Percentiles rank a stretch among this genome's conserved stretches.
Evolutionary conservation across 64 coral and sea anemone species (phyloP).

Genomic region (Catalaphyllia jardinei): DNA sequence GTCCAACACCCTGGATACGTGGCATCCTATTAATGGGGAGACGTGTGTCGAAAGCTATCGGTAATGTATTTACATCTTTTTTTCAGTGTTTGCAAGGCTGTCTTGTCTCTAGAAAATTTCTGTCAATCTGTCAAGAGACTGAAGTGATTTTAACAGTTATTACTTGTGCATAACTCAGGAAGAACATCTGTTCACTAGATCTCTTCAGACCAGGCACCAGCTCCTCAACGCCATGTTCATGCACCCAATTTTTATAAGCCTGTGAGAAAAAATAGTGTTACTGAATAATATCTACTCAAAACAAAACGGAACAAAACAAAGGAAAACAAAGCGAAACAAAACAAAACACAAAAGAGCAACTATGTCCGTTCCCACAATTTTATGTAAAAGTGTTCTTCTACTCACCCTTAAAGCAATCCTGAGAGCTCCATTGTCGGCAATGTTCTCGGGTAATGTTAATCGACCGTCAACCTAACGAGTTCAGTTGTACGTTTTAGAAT

Average conservation of each 20-base stretch:
- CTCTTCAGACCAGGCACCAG: conserved; percentile 55
- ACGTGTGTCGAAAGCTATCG: no score
- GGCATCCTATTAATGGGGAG: no score
- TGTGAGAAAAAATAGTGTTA: background rate
- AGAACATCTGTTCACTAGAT: conserved; percentile 75
- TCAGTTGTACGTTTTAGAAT: background rate
- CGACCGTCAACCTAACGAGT: conserved; percentile 51
- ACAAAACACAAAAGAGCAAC: no score
- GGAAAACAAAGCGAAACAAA: no score
- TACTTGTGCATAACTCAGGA: conserved; percentile 82
- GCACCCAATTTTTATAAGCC: conserved; percentile 82
- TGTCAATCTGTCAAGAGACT: no score
- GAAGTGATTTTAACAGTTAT: background rate
- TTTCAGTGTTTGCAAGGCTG: no score
- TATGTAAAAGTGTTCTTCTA: background rate
- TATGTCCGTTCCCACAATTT: no score
- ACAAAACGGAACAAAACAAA: no score
- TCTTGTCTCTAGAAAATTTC: no score
- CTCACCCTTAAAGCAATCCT: conserved; percentile 62
- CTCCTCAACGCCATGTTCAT: conserved; percentile 37
- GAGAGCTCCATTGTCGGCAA: conserved; percentile 83
- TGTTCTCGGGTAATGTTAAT: conserved; percentile 75
- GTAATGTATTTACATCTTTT: no score
- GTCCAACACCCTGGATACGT: no score
- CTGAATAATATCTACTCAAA: no score